Percentiles rank a stretch among this genome's conserved stretches.
Conservation (phyloP, 2,797 vertebrate genomes). For the Coilia nasus region DNA sequence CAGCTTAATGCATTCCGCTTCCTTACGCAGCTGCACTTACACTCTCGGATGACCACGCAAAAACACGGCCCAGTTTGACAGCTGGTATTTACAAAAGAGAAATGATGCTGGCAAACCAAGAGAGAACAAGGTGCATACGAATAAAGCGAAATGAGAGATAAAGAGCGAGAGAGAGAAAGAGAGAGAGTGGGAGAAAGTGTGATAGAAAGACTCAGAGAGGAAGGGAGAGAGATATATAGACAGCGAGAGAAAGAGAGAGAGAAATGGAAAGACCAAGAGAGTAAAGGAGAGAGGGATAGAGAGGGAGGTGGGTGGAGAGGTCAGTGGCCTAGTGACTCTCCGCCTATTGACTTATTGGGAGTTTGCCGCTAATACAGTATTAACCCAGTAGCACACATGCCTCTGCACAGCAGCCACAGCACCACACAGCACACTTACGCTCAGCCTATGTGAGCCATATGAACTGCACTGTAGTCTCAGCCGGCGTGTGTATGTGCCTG, state of each 20-base stretch:
- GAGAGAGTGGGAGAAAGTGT: constrained; percentile 48
- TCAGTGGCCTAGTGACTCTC: constrained; percentile 60
- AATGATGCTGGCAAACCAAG: background rate
- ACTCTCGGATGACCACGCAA: background rate
- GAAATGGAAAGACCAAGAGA: no score
- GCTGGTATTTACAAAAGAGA: background rate
- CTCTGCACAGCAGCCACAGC: constrained; percentile 37
- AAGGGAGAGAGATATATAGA: constrained; percentile 33
- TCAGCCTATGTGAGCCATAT: constrained; percentile 44
- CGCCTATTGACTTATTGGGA: constrained; percentile 60
- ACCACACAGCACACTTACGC: constrained; percentile 47
- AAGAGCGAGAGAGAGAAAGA: constrained; percentile 23
- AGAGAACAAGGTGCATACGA: background rate
- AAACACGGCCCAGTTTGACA: background rate
- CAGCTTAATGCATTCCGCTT: background rate
- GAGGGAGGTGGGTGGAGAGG: background rate
- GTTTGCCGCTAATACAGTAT: constrained; percentile 69
- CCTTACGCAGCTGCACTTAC: background rate
- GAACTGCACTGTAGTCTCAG: no score
- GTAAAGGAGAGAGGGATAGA: background rate
- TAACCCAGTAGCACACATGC: constrained; percentile 64
- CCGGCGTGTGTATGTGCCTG: background rate
- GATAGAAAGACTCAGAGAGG: background rate
- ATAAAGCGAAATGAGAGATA: constrained; percentile 22
- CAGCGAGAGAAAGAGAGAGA: background rate